Evolutionary conservation across 2,797 vertebrate species (phyloP), one percentile per base, ranked within the genome.

Genomic region (Molossus alvarezi): DNA sequence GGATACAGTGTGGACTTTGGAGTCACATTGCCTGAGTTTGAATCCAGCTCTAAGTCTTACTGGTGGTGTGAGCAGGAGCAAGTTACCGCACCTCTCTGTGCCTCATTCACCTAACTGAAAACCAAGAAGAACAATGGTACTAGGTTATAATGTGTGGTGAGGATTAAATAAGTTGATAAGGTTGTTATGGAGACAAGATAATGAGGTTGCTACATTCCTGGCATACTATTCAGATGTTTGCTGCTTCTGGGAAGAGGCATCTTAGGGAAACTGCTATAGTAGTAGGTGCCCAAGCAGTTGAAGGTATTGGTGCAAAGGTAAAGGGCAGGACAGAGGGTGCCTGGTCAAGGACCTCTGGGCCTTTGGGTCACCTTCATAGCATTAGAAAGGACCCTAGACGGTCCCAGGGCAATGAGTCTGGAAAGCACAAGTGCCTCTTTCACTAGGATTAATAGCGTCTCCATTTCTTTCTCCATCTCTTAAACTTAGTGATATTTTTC

Each of bases 1-100:
- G 27, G 29, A 87, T 91, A 79, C 20, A 57, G 18, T 45, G 6
- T 62, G 80, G 72, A 95, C 96, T 95, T 97, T 87, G 91, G 80
- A 96, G 83, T 93, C 62, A 1, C 53, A 13, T 9, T 72, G 71
- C 11, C 21, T 67, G 71, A n/a, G 20, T 90, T 80, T 90, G 51
- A 88, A 62, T 65, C 41, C 18, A 65, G n/a, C 41, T 80, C 33
- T 4, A 4, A 58, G 27, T 71, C 65, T 88, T 58, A 23, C 27
- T 17, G 48, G 58, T 71, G 90, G 37, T 60, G 73, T 67, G 75
- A 58, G 23, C 5, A 57, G 82, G 29, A 73, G 51, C 48, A 76
- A n/a, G 11, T 79, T 57, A 72, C 21, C 48, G 85, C 51, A 64
- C 8, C 4, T 83, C 71, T 92, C 62, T 76, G 62, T 1, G 37